phyloP scores from a whole-genome alignment of 2,113 vertebrate genomes.

The Mesitornis unicolor region DNA sequence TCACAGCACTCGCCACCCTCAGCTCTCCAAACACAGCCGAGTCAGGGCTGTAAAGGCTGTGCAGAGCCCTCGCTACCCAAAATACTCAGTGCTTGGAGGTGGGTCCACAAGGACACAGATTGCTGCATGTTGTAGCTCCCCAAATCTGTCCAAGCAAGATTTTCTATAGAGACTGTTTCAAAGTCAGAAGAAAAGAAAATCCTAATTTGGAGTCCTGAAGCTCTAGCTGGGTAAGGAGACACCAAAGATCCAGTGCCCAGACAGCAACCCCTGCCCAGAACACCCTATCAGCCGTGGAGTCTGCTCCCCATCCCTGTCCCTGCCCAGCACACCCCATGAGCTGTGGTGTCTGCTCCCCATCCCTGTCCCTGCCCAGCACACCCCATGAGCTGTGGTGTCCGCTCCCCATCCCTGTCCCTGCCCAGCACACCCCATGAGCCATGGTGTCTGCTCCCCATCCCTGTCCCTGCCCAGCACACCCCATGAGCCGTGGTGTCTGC shows the following conservation, averaged over 20 bases:
- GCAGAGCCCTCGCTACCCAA: neutral
- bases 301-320: too few species aligned
- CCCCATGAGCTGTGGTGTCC: too few species aligned
- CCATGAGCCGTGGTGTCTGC: too few species aligned
- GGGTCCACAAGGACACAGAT: neutral
- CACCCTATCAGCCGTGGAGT: too few species aligned
- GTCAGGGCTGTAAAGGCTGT: neutral
- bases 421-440: too few species aligned
- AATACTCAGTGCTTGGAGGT: neutral
- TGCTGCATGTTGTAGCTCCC: neutral
- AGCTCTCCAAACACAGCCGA: neutral
- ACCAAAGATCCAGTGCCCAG: rapidly evolving
- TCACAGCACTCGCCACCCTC: neutral
- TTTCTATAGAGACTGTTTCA: neutral
- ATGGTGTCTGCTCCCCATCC: too few species aligned
- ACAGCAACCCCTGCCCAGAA: too few species aligned
- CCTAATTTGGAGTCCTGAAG: neutral
- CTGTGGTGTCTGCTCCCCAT: too few species aligned
- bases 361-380: too few species aligned
- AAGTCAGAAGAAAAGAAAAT: neutral
- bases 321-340: too few species aligned
- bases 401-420: too few species aligned
- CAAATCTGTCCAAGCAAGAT: neutral
- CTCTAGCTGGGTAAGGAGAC: neutral
- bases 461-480: too few species aligned